Evolutionary conservation across 2,888 invertebrate genomes (phyloP).

Genomic region (Isoperla grammatica): DNA sequence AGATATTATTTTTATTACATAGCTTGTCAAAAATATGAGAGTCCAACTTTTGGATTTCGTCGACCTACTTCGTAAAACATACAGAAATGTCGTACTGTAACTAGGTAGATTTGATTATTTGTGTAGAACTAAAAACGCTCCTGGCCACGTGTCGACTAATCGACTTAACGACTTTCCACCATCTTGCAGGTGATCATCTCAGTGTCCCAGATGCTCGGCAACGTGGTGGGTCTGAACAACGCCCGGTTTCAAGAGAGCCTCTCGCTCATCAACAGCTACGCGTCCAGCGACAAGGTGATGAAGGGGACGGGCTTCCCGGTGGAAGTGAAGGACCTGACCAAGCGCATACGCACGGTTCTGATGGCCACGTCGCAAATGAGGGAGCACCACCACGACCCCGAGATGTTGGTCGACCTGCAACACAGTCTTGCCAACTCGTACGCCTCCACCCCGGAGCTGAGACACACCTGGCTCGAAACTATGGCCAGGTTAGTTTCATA

Average conservation of each 20-base stretch:
- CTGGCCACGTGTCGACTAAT: too few relatives aligned
- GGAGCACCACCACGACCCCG: conserved; percentile 84
- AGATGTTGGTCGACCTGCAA: conserved; percentile 85
- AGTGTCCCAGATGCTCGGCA: conserved; percentile 89
- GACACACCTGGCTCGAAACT: conserved; percentile 94
- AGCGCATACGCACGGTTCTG: conserved; percentile 87
- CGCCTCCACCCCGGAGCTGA: conserved; percentile 87
- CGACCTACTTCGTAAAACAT: too few relatives aligned
- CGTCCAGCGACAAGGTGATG: conserved; percentile 89
- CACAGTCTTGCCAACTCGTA: conserved; percentile 75
- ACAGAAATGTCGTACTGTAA: too few relatives aligned
- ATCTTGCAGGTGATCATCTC: conserved; percentile 79
- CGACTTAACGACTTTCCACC: conserved; percentile 2
- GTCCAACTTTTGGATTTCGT: too few relatives aligned
- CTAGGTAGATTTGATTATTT: too few relatives aligned
- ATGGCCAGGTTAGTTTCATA: conserved; percentile 54
- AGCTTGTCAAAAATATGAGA: too few relatives aligned
- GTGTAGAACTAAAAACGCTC: too few relatives aligned
- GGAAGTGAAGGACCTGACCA: conserved; percentile 90
- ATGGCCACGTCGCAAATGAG: conserved; percentile 93
- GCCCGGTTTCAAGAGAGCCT: conserved; percentile 92
- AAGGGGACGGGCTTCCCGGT: conserved; percentile 83
- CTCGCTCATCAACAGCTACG: conserved; percentile 88
- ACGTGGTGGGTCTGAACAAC: conserved; percentile 84
- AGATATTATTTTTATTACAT: too few relatives aligned